Evolutionary conservation across 1,140 invertebrate genomes (phyloP).

Genomic region (Eciton burchellii): DNA sequence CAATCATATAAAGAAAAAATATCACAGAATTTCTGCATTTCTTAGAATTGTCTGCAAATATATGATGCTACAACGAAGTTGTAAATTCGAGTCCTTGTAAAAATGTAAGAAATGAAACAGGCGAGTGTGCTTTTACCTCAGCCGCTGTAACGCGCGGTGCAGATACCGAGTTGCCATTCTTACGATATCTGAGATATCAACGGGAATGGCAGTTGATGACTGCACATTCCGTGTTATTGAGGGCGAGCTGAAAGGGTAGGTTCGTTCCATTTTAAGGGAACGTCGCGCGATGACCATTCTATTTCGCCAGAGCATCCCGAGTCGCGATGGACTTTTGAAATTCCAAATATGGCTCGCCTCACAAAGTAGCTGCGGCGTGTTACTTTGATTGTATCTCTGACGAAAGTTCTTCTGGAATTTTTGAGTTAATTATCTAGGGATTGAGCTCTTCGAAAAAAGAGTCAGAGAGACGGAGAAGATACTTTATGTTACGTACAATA

Average conservation of each 20-base stretch:
- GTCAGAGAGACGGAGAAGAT: too few relatives aligned
- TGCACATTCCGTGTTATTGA: constrained; percentile 44
- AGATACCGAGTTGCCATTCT: constrained; percentile 11
- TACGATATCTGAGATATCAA: constrained; percentile 36
- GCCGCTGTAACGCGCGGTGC: background rate
- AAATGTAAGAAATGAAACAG: background rate
- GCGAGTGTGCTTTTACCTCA: constrained; percentile 1
- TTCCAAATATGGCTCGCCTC: background rate
- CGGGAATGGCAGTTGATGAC: constrained; percentile 30
- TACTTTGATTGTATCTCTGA: background rate
- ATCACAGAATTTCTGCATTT: too few relatives aligned
- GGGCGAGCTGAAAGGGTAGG: constrained; percentile 12
- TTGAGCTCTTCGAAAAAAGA: too few relatives aligned
- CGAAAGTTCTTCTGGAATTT: background rate
- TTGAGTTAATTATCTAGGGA: background rate
- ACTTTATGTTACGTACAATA: too few relatives aligned
- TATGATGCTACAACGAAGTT: too few relatives aligned
- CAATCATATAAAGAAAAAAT: too few relatives aligned
- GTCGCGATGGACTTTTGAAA: constrained; percentile 18
- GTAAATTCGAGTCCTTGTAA: background rate
- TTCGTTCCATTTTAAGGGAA: constrained; percentile 27
- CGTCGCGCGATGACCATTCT: background rate
- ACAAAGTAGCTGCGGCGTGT: background rate
- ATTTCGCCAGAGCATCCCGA: background rate
- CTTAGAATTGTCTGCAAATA: too few relatives aligned